Evolutionary conservation across 2,797 vertebrate genomes (phyloP).

Genomic region (Manis crassicaudata): DNA sequence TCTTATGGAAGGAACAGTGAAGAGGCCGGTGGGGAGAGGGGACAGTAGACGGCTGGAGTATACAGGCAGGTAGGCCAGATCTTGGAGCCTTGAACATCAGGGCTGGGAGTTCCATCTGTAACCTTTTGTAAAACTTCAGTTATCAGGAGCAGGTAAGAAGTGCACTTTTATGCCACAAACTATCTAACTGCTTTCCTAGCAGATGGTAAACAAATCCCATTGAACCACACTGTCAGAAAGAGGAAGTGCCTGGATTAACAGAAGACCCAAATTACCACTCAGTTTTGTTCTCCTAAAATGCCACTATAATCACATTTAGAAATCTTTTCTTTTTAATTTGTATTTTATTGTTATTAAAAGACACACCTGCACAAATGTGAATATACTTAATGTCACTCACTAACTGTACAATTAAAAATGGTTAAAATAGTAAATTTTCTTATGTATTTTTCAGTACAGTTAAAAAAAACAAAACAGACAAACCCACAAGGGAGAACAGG

Average conservation of each 20-base stretch:
- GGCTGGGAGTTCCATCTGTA: not conserved
- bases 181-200: not conserved
- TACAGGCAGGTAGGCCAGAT: not conserved
- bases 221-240: not conserved
- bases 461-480: not conserved
- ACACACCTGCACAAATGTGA: not conserved
- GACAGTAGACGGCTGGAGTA: not conserved
- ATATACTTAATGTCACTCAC: not conserved
- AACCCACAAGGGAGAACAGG: not conserved
- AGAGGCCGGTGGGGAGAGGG: not conserved
- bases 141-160: not conserved
- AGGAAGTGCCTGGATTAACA: not conserved
- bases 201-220: not conserved
- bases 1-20: not conserved
- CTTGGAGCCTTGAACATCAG: not conserved
- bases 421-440: not conserved
- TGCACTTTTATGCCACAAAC: not conserved
- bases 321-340: not conserved
- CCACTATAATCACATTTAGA: fast-evolving
- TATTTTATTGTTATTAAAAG: not conserved
- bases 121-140: not conserved
- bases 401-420: not conserved
- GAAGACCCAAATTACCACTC: not conserved
- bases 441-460: not conserved
- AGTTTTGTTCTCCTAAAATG: not conserved